Evolutionary conservation across 2,888 invertebrate species (phyloP).

Genomic region (Ectemnius cavifrons): DNA sequence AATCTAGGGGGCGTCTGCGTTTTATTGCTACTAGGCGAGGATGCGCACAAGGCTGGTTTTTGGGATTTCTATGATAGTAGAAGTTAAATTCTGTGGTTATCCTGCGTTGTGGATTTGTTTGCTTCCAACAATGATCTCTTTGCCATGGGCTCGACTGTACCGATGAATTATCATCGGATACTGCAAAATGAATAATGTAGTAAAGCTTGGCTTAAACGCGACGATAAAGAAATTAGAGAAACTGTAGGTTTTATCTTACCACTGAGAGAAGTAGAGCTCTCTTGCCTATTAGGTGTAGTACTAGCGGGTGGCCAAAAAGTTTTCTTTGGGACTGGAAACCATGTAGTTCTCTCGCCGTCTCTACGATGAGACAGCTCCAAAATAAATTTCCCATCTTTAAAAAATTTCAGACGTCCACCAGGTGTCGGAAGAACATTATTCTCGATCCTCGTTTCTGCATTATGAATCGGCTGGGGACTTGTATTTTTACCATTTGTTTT

Average conservation of each 20-base stretch:
- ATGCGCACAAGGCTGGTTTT: conserved; percentile 76
- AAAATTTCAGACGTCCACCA: conserved; percentile 89
- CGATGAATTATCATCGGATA: conserved; percentile 94
- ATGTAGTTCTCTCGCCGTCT: conserved; percentile 90
- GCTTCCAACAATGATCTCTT: conserved; percentile 94
- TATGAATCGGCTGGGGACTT: conserved; percentile 70
- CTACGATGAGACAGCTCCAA: conserved; percentile 88
- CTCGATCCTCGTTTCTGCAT: conserved; percentile 73
- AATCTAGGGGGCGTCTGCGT: conserved; percentile 85
- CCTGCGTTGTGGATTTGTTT: conserved; percentile 86
- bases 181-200: conserved; percentile 75
- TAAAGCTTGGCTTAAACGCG: background rate
- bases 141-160: conserved; percentile 95
- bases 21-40: conserved; percentile 80
- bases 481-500: conserved; percentile 76
- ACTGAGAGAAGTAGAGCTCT: conserved; percentile 89
- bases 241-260: conserved; percentile 77
- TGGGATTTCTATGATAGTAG: conserved; percentile 83
- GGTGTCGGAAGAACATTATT: conserved; percentile 76
- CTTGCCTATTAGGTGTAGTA: conserved; percentile 84
- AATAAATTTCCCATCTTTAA: conserved; percentile 95
- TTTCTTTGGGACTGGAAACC: conserved; percentile 94
- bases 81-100: conserved; percentile 87
- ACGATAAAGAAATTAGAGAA: too few relatives aligned
- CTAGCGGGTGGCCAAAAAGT: conserved; percentile 92